Base-by-base conservation (phyloP, 2,888 invertebrate genomes). In the Eilema griseolum region DNA sequence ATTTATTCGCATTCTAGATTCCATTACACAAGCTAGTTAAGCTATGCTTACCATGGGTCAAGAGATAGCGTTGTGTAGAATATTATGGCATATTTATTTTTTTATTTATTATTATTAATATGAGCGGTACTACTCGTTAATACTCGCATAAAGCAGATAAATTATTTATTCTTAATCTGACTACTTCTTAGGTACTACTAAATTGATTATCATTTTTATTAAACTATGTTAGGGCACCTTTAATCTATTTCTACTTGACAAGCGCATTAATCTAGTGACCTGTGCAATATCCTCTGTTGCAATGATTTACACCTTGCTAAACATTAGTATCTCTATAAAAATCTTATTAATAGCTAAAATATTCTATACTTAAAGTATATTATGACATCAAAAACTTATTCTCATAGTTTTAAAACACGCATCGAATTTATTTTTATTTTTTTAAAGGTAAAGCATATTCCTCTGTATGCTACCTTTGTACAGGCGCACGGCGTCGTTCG, bases 401-500 rank as follows among this genome's bases (percentile, higher is more conserved):
- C 52, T 8, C 52, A 52, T 10, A 52, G 20, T 52, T 31, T 20
- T 0, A 61, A 61, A 11, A 31, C 10, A 12, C 0, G 7, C 20
- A 8, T n/a, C n/a, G 10, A 10, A 52, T 10, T n/a, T 46, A 46
- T 52, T 10, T n/a, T 20, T 52, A 8, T 52, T 4, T 41, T 60
- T 14, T 28, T 3, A 20, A 16, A 14, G 23, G 23, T 79, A 61
- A 87, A 85, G 84, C 83, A 41, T 46, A 23, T 66, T 91, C 92
- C 87, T 87, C 52, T 70, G 28, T 73, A 33, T n/a, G 62, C 3
- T 60, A 86, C 73, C 90, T 28, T 82, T 82, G 86, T 87, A 85
- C 85, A 85, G 87, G 83, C 83, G 37, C 63, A 26, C 80, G 89
- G 90, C 92, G 93, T 90, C 92, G 88, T 89, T 87, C 84, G 87